These are phyloP conservation scores for Drosophila mayaguana DNA, from an alignment of 2,888 invertebrate species.

Conservation along the genomic window DNA sequence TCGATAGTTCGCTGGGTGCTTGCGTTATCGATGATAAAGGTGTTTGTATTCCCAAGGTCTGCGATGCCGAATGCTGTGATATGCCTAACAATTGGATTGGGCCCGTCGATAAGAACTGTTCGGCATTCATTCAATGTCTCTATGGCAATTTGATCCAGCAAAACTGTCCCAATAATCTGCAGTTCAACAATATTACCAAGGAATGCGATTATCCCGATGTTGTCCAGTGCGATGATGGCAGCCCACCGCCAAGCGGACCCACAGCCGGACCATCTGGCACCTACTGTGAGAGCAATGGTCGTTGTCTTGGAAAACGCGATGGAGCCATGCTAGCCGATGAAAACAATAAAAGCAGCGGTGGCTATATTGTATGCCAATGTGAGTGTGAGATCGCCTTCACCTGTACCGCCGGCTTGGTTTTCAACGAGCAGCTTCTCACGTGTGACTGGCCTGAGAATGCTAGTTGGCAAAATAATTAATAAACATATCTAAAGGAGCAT, in stretches of 20 bases:
- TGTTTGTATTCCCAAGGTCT: slow-evolving; percentile 46
- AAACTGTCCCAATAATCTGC: slow-evolving; percentile 68
- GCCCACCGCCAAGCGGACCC: slow-evolving; percentile 71
- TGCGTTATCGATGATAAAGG: slow-evolving; percentile 41
- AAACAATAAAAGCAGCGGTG: slow-evolving; percentile 39
- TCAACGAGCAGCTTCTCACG: slow-evolving; percentile 24
- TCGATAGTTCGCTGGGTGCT: not conserved
- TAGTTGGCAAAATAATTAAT: slow-evolving; percentile 51
- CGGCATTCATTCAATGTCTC: slow-evolving; percentile 53
- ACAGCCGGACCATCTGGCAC: slow-evolving; percentile 79
- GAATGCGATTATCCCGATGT: slow-evolving; percentile 71
- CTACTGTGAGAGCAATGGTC: slow-evolving; percentile 60
- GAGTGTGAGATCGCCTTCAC: slow-evolving; percentile 70
- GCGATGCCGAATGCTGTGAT: slow-evolving; percentile 61
- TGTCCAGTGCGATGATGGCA: slow-evolving; percentile 67
- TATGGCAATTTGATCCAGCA: slow-evolving; percentile 32
- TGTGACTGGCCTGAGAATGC: slow-evolving; percentile 70
- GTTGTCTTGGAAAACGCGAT: slow-evolving; percentile 62
- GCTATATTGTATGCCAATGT: slow-evolving; percentile 75
- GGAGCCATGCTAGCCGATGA: slow-evolving; percentile 41
- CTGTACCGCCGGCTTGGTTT: slow-evolving; percentile 59
- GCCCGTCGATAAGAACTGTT: slow-evolving; percentile 54
- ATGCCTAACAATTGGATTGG: slow-evolving; percentile 32
- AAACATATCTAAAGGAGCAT: slow-evolving; percentile 34
- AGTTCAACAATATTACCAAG: slow-evolving; percentile 49